Evolutionary conservation across 2,888 invertebrate genomes (phyloP).

Genomic region (Mimachlamys varia): DNA sequence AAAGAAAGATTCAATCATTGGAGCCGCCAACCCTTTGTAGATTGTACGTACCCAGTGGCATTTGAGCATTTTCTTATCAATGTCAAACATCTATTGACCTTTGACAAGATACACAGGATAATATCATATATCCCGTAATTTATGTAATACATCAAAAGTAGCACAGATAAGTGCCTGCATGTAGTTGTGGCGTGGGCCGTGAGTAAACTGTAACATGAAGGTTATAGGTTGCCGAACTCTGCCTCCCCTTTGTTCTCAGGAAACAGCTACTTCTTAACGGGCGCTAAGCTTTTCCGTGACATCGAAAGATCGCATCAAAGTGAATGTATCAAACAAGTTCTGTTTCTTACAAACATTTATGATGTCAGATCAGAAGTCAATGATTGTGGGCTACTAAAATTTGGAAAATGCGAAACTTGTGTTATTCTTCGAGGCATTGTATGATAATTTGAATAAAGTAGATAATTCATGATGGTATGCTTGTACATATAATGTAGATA

Average conservation of each 20-base stretch:
- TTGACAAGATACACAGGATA: neutral
- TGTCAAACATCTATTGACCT: constrained; percentile 3
- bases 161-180: neutral
- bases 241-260: neutral
- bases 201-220: neutral
- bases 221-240: neutral
- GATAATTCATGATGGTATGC: too few species aligned
- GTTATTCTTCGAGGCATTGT: too few species aligned
- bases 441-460: too few species aligned
- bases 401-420: too few species aligned
- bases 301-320: neutral
- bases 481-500: too few species aligned
- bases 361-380: neutral
- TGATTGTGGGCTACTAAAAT: neutral
- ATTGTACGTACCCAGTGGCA: neutral
- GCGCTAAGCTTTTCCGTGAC: neutral
- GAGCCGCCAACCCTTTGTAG: too few species aligned
- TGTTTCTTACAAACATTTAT: neutral
- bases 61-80: neutral
- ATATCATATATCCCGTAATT: constrained; percentile 17
- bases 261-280: neutral
- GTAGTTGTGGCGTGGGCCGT: neutral
- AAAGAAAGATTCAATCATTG: too few species aligned
- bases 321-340: neutral
- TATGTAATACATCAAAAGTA: constrained; percentile 8